Conservation (phyloP, 1,140 invertebrate species). For the Rhopalosiphum padi region DNA sequence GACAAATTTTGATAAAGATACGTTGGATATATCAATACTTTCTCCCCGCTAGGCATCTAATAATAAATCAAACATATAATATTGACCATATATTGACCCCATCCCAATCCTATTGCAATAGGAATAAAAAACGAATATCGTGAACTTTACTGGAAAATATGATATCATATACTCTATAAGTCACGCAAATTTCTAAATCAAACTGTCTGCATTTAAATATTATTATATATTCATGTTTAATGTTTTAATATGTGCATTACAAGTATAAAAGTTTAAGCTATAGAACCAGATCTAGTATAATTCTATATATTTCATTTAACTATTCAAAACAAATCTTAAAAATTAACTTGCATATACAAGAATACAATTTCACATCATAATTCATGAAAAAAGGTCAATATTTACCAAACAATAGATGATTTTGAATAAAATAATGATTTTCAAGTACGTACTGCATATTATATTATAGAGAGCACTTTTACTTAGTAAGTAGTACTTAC, state of each 20-base stretch:
- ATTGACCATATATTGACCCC: conserved; percentile 5
- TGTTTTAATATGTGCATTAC: background rate
- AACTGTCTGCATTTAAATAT: background rate
- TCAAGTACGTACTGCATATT: background rate
- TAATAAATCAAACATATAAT: conserved; percentile 42
- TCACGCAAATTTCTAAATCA: background rate
- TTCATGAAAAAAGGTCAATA: background rate
- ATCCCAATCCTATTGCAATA: background rate
- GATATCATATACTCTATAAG: background rate
- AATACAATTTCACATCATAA: background rate
- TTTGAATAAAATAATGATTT: background rate
- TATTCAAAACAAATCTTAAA: background rate
- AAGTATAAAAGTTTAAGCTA: background rate
- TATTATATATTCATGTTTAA: background rate
- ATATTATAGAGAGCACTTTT: background rate
- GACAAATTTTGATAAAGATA: conserved; percentile 41
- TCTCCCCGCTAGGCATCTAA: background rate
- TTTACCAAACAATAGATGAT: background rate
- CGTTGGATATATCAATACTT: conserved; percentile 19
- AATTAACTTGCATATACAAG: background rate
- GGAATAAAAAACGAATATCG: background rate
- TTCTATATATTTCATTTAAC: background rate
- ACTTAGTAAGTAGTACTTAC: too few relatives aligned
- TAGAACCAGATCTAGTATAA: background rate
- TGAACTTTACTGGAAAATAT: background rate